A percentile compares a stretch with the other conserved stretches of the same genome.
Evolutionary conservation across 2,113 vertebrate species (phyloP).

Genomic region (Peucedramus taeniatus): DNA sequence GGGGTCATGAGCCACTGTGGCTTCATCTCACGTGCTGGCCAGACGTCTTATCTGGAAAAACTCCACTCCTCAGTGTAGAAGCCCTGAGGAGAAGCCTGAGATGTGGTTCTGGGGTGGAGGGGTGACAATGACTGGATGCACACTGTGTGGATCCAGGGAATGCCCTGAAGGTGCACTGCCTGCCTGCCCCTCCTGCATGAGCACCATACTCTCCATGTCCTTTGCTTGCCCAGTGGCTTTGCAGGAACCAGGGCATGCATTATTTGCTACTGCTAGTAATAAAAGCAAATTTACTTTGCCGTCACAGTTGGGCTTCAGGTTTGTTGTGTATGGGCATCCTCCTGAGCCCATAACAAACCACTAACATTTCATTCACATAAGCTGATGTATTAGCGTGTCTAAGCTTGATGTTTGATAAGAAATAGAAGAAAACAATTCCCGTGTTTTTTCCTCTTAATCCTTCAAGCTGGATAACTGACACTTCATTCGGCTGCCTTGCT

Average conservation of each 20-base stretch:
- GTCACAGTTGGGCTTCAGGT: not conserved
- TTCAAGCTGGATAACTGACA: not conserved
- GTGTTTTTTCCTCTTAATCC: not conserved
- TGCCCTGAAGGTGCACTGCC: not conserved
- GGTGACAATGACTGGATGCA: not conserved
- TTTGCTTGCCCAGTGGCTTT: not conserved
- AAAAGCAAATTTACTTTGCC: not conserved
- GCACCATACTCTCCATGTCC: not conserved
- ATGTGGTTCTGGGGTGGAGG: not conserved
- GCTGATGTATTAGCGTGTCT: not conserved
- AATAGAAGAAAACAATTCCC: not conserved
- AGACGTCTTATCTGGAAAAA: accelerated
- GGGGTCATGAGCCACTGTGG: accelerated
- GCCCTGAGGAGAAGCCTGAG: not conserved
- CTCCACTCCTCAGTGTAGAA: too few relatives aligned
- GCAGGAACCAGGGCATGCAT: not conserved
- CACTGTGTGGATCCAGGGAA: accelerated
- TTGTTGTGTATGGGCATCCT: not conserved
- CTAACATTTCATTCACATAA: not conserved
- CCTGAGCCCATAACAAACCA: not conserved
- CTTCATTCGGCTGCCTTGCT: not conserved
- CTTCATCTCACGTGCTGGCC: accelerated
- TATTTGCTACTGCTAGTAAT: not conserved
- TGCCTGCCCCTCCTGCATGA: not conserved
- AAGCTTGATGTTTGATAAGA: not conserved